Conservation (phyloP, 2,113 vertebrate species). For the Cephalopholis sonnerati region DNA sequence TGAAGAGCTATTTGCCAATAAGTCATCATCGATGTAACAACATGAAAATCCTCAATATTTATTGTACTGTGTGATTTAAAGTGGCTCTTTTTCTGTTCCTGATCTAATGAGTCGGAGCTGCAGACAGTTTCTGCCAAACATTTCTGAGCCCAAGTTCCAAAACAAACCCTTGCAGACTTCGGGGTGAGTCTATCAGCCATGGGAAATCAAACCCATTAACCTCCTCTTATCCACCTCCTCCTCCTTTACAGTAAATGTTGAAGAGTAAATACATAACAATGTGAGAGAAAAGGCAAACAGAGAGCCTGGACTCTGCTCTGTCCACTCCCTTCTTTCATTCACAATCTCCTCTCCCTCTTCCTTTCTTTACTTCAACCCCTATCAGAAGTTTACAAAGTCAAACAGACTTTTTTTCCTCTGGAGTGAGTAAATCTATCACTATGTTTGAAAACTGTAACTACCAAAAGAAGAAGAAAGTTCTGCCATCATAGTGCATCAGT, state of each 20-base stretch:
- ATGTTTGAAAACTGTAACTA: too few species aligned
- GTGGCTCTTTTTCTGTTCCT: conserved; percentile 32
- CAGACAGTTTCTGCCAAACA: conserved; percentile 52
- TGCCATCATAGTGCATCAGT: too few species aligned
- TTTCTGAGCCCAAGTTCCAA: conserved; percentile 39
- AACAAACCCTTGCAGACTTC: conserved; percentile 50
- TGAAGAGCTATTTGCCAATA: conserved; percentile 37
- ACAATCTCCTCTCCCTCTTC: conserved; percentile 6
- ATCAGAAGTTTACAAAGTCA: background rate
- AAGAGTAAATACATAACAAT: conserved; percentile 33
- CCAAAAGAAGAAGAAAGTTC: too few species aligned
- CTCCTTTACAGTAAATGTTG: conserved; percentile 22
- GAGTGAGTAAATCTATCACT: too few species aligned
- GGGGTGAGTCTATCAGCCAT: conserved; percentile 43
- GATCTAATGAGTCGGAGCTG: conserved; percentile 64
- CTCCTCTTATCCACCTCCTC: conserved; percentile 18
- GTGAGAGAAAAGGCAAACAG: conserved; percentile 36
- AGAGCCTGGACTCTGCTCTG: conserved; percentile 10
- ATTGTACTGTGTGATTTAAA: conserved; percentile 53
- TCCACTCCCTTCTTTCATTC: conserved; percentile 42
- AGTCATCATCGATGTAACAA: conserved; percentile 44
- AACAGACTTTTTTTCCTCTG: too few species aligned
- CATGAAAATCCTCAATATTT: conserved; percentile 49
- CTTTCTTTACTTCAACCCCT: background rate
- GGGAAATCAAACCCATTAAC: conserved; percentile 70